Base-by-base conservation (phyloP, 2,113 vertebrate species). In the Crocuta crocuta region DNA sequence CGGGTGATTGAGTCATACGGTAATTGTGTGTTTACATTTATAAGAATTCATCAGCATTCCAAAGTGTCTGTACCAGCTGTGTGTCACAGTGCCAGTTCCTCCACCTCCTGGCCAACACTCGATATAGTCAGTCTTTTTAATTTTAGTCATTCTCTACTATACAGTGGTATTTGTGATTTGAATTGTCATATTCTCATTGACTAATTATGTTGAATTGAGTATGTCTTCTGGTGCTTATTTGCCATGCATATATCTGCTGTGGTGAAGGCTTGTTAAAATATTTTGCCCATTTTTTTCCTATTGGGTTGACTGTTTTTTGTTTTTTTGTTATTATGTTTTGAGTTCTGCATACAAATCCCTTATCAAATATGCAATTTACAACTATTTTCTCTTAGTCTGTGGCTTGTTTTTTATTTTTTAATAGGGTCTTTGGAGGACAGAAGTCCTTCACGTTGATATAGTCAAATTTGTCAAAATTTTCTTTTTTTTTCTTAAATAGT, bases 81-180 rank as follows among this genome's bases (percentile, higher is more conserved):
- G 31, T 55, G 12, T 78, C 68, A 88, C 35, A 55, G 0, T 45
- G 16, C 7, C 19, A 76, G 26, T 82, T 53, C 24, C 23, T 91
- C 8, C 21, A 23, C 61, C 48, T 92, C 4, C 15, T 71, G 28
- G 21, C 33, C 33, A 79, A 76, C 33, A 39, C 28, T 58, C 82
- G 74, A 19, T 78, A 11, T 23, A 87, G 39, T 73, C 43, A 50
- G 79, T 85, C n/a, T 89, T 86, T 33, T 50, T 73, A 43, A 76
- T 83, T 66, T 86, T 78, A 53, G 53, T 53, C 17, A 35, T 91
- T 88, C 70, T 71, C 24, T 43, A 53, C 3, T 82, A 5, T 31
- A n/a, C 90, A 73, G 65, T 65, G 31, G 31, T 73, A 91, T 39
- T 87, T 94, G 43, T 68, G 55, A 81, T 91, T 89, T 94, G 55